phyloP scores from a whole-genome alignment of 2,797 vertebrate species.

The Eutrigla gurnardus region DNA sequence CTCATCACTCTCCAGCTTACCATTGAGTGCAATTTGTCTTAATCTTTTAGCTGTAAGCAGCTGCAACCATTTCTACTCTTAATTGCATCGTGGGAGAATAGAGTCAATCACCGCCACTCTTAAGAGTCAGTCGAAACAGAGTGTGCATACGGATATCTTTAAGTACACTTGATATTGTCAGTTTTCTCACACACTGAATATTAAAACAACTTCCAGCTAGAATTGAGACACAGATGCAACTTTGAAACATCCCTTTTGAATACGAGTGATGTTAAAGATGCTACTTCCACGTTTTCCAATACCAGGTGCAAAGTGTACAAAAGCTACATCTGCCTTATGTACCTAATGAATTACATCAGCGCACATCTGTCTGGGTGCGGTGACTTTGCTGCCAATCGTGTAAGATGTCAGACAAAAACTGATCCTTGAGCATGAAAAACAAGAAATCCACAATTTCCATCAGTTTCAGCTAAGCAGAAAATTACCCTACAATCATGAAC shows the following conservation, averaged over 20 bases:
- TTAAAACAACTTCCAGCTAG: neutral
- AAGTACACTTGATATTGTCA: neutral
- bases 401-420: conserved; percentile 31
- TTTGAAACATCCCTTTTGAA: neutral
- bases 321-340: neutral
- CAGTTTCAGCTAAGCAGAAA: conserved; percentile 72
- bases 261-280: neutral
- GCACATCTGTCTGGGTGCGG: conserved; percentile 4
- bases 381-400: neutral
- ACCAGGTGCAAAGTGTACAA: neutral
- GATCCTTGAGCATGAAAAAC: conserved; percentile 32
- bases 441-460: conserved; percentile 54
- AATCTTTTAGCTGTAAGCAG: conserved; percentile 26
- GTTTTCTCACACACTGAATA: neutral
- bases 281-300: neutral
- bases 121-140: conserved; percentile 13
- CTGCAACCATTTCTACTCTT: conserved; percentile 29
- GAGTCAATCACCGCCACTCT: conserved; percentile 15
- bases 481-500: conserved; percentile 46
- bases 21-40: conserved; percentile 9
- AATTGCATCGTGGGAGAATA: conserved; percentile 28
- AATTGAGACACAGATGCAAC: neutral
- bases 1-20: conserved; percentile 2
- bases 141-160: neutral
- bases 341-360: neutral